Base-by-base conservation (phyloP, 2,888 invertebrate genomes). In the Cosmopolites sordidus region DNA sequence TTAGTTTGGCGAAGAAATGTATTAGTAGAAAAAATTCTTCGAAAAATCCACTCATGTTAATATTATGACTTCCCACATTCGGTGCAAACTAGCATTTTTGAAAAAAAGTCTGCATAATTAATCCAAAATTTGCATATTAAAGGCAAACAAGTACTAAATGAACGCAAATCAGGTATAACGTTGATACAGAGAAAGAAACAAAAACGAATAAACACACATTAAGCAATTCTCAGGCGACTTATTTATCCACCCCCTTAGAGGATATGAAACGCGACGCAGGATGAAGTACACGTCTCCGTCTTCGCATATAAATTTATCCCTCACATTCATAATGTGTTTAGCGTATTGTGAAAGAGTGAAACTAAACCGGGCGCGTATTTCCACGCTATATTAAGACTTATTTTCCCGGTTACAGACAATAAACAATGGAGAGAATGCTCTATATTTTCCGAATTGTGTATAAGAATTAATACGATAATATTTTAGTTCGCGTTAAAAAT, bases 391-490 rank as follows among this genome's bases (percentile, higher is more conserved):
- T 66, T 64, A 63, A 62, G 64, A 65, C 64, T 66, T 66, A 67
- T 66, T 66, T 67, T 65, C 62, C 62, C 49, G 49, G 63, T 61
- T 61, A 66, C 49, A 51, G 60, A 27, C 56, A 66, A 69, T 67
- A 70, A 69, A 70, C 68, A 69, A 69, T 64, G 64, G 63, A 62
- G 62, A 61, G 48, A 44, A 48, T 52, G 53, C 60, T 54, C 62
- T 64, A 64, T 66, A 69, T 67, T 68, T 66, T 64, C 67, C 60
- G 66, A 67, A 70, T 70, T 71, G 70, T 71, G 64, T 68, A 68
- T 69, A 61, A 70, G 70, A 70, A 72, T 71, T 71, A 71, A 72
- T 72, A 72, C 61, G 70, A 66, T 68, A 65, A 69, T 72, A 72
- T 71, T 71, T 72, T 69, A 71, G 33, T 33, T 33, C 33, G 33